phyloP scores from a whole-genome alignment of 1,140 invertebrate species.

The Acromyrmex heyeri region DNA sequence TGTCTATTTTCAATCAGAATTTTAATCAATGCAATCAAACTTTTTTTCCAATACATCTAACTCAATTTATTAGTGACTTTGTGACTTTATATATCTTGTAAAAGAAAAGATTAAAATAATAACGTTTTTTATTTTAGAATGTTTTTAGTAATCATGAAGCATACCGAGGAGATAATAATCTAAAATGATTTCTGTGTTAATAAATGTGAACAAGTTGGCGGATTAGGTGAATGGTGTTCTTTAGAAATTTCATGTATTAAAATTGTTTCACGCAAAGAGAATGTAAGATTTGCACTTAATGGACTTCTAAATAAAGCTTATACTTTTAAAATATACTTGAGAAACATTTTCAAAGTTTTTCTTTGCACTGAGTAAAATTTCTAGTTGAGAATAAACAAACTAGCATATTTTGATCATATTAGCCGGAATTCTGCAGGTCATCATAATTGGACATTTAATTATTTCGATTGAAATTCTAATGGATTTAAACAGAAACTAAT shows the following conservation, averaged over 20 bases:
- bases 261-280: neutral
- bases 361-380: neutral
- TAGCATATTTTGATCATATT: too few species aligned
- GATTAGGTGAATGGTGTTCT: conserved; percentile 10
- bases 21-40: too few species aligned
- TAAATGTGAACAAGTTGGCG: conserved; percentile 27
- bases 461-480: too few species aligned
- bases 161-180: neutral
- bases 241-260: conserved; percentile 12
- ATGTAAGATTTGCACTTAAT: neutral
- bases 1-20: too few species aligned
- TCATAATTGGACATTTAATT: too few species aligned
- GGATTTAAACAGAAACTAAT: too few species aligned
- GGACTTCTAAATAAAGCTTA: neutral
- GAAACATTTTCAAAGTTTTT: neutral
- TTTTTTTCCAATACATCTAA: neutral
- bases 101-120: neutral
- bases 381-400: too few species aligned
- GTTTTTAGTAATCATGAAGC: neutral
- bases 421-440: too few species aligned
- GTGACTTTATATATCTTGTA: conserved; percentile 12
- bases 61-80: neutral
- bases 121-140: neutral
- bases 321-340: neutral
- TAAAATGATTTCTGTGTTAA: neutral